Percentiles rank a stretch among this genome's conserved stretches.
Evolutionary conservation across 1,140 invertebrate species (phyloP).

Genomic region (Druon quercuslanigerum): DNA sequence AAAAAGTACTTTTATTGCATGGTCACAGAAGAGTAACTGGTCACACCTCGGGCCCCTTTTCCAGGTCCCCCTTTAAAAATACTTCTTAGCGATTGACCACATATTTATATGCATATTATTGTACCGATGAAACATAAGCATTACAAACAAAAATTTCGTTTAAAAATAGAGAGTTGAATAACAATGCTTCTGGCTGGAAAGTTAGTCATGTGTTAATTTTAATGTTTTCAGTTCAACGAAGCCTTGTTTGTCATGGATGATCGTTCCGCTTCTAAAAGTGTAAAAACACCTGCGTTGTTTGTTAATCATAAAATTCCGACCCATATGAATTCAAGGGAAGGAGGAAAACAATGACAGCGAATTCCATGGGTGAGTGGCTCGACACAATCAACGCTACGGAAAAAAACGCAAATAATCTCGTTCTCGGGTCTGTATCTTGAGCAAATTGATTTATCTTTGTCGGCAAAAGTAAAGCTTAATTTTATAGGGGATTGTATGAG

Average conservation of each 20-base stretch:
- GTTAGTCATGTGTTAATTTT: too few relatives aligned
- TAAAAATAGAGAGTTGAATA: too few relatives aligned
- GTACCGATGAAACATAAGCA: too few relatives aligned
- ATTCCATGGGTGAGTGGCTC: slow-evolving; percentile 1
- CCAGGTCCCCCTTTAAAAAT: too few relatives aligned
- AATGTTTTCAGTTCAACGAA: neutral
- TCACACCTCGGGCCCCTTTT: too few relatives aligned
- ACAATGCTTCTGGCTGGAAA: neutral
- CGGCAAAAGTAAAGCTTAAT: neutral
- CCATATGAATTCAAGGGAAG: neutral
- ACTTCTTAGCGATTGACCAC: too few relatives aligned
- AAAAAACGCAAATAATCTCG: neutral
- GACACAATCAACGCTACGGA: neutral
- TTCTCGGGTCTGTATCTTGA: neutral
- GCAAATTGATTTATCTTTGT: neutral
- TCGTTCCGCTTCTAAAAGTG: neutral
- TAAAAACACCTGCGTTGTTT: neutral
- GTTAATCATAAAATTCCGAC: slow-evolving; percentile 5
- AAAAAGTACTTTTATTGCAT: too few relatives aligned
- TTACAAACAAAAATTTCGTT: too few relatives aligned
- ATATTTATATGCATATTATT: too few relatives aligned
- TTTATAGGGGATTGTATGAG: neutral
- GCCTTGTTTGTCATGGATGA: neutral
- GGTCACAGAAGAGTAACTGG: too few relatives aligned
- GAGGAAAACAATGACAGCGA: neutral